Percentiles rank a stretch among this genome's conserved stretches.
phyloP scores from a whole-genome alignment of 2,888 invertebrate genomes.

The Andrena haemorrhoa region DNA sequence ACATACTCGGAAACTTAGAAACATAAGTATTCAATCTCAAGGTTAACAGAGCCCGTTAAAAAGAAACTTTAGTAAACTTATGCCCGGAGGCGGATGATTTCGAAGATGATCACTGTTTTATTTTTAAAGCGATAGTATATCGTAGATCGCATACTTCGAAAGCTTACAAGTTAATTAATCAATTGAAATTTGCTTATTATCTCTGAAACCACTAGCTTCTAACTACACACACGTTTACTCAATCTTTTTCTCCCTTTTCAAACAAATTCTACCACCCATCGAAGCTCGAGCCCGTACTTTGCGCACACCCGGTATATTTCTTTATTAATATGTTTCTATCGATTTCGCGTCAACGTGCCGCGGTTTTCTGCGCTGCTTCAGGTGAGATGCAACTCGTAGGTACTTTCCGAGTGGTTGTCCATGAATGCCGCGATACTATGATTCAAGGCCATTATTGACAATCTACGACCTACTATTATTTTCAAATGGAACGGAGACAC shows the following conservation, averaged over 20 bases:
- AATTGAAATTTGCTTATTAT: too few species aligned
- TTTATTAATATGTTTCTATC: constrained; percentile 39
- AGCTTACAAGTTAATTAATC: too few species aligned
- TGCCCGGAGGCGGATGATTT: too few species aligned
- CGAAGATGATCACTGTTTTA: too few species aligned
- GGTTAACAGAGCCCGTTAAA: too few species aligned
- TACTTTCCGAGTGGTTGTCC: constrained; percentile 56
- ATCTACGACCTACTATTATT: constrained; percentile 55
- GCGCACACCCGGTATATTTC: not conserved
- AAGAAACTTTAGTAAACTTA: too few species aligned
- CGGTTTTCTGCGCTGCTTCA: constrained; percentile 20
- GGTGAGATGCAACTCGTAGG: constrained; percentile 36
- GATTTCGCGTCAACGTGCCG: constrained; percentile 49
- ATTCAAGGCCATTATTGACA: constrained; percentile 64
- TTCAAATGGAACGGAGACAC: constrained; percentile 27
- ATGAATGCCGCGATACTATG: constrained; percentile 53
- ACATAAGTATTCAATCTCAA: too few species aligned
- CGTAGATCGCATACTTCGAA: too few species aligned
- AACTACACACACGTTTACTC: not conserved
- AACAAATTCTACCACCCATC: not conserved
- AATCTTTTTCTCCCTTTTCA: not conserved
- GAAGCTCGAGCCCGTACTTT: not conserved
- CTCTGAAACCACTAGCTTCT: not conserved
- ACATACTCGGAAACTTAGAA: too few species aligned
- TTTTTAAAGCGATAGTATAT: too few species aligned